phyloP scores from a whole-genome alignment of 2,888 invertebrate genomes.

The Gastrophysa polygoni region DNA sequence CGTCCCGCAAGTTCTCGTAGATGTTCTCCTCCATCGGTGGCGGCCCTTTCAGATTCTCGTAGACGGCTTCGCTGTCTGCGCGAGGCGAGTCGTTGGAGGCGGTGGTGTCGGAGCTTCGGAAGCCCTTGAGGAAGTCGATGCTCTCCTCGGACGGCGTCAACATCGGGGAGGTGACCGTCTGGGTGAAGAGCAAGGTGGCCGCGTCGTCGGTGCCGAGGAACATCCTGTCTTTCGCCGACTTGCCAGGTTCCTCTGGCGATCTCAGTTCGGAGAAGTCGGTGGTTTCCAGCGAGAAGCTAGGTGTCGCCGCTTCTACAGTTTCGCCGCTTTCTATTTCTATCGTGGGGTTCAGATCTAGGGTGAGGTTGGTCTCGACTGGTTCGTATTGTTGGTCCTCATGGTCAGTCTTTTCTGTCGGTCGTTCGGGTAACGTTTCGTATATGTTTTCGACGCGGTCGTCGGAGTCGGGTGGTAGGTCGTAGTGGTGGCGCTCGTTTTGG shows the following conservation, averaged over 20 bases:
- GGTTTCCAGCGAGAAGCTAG: constrained; percentile 36
- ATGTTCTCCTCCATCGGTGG: constrained; percentile 35
- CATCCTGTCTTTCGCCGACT: constrained; percentile 55
- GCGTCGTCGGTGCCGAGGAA: constrained; percentile 55
- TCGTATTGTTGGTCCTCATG: constrained; percentile 45
- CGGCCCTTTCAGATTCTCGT: constrained; percentile 41
- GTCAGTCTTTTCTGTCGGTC: constrained; percentile 43
- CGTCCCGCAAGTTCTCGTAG: constrained; percentile 41
- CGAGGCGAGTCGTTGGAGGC: constrained; percentile 37
- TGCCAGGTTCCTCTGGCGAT: constrained; percentile 29
- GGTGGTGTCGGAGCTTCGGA: constrained; percentile 44
- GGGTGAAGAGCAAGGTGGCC: constrained; percentile 55
- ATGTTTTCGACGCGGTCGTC: constrained; percentile 36
- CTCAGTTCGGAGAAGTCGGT: constrained; percentile 24
- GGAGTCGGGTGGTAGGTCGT: constrained; percentile 39
- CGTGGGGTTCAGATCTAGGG: constrained; percentile 30
- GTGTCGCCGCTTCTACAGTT: constrained; percentile 24
- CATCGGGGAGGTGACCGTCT: constrained; percentile 59
- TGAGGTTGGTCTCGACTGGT: constrained; percentile 35
- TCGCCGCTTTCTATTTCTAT: constrained; percentile 26
- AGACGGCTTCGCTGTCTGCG: constrained; percentile 42
- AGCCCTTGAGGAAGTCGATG: constrained; percentile 57
- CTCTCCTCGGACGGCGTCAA: constrained; percentile 58
- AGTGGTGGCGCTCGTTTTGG: constrained; percentile 46
- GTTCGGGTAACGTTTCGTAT: constrained; percentile 44